phyloP scores from a whole-genome alignment of 2,797 vertebrate species.

The Buceros bicornis region DNA sequence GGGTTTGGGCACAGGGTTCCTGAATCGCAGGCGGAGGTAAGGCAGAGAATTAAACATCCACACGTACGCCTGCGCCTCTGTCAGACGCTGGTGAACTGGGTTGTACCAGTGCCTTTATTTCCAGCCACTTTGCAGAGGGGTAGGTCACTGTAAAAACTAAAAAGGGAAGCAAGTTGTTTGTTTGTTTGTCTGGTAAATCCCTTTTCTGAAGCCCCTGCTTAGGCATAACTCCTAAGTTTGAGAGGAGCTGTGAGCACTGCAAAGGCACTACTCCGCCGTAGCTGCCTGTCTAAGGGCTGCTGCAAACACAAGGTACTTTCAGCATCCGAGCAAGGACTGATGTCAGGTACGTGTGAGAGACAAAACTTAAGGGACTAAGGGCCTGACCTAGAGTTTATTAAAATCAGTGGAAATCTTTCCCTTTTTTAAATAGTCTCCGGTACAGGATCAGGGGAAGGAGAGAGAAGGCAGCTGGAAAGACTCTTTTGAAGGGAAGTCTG shows the following conservation, averaged over 20 bases:
- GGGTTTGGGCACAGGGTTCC: background rate
- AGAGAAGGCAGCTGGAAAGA: background rate
- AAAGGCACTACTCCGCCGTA: too few relatives aligned
- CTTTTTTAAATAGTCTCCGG: background rate
- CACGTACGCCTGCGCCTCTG: background rate
- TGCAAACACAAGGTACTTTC: background rate
- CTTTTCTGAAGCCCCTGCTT: background rate
- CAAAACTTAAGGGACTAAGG: background rate
- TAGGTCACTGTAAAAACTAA: background rate
- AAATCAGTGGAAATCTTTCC: background rate
- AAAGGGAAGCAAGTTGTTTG: background rate
- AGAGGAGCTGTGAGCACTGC: background rate
- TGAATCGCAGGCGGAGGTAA: background rate
- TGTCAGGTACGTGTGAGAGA: background rate
- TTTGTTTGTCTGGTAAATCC: background rate
- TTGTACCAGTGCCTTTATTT: background rate
- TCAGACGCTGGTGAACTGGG: background rate
- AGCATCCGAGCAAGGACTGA: background rate
- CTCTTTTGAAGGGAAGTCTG: background rate
- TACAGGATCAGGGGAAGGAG: background rate
- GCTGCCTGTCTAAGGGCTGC: background rate
- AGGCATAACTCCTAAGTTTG: background rate
- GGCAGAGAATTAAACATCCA: background rate
- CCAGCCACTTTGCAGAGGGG: background rate
- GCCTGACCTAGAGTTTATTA: background rate